Conservation (phyloP, 1,140 invertebrate genomes). For the Coboldia fuscipes region DNA sequence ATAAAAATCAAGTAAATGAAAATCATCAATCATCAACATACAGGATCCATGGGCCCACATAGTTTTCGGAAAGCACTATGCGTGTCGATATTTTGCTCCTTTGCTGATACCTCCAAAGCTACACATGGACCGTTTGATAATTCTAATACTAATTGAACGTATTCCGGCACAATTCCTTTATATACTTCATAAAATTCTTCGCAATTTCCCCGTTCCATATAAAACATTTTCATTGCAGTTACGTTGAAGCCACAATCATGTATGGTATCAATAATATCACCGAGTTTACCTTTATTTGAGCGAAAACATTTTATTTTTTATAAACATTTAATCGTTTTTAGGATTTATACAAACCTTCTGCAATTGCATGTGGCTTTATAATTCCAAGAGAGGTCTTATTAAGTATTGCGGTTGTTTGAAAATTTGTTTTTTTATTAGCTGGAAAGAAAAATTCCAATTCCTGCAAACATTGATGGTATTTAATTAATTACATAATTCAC, state of each 20-base stretch:
- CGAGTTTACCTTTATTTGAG: conserved; percentile 22
- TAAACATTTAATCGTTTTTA: not conserved
- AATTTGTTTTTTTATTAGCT: conserved; percentile 20
- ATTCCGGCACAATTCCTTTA: conserved; percentile 70
- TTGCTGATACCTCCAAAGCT: conserved; percentile 52
- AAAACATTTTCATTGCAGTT: conserved; percentile 56
- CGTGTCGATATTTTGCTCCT: conserved; percentile 22
- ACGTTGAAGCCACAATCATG: conserved; percentile 52
- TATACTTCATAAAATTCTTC: conserved; percentile 89
- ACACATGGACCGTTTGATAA: conserved; percentile 64
- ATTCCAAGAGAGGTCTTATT: conserved; percentile 62
- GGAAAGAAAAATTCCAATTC: conserved; percentile 49
- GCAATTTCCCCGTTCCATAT: conserved; percentile 55
- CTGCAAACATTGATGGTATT: conserved; percentile 15
- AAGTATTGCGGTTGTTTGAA: conserved; percentile 29
- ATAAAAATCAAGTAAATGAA: conserved; percentile 1
- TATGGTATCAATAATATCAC: conserved; percentile 52
- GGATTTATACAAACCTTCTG: conserved; percentile 25
- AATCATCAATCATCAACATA: conserved; percentile 23
- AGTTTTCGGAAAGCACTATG: conserved; percentile 59
- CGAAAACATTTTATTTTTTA: not conserved
- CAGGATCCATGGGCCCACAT: conserved; percentile 65
- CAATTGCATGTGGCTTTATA: conserved; percentile 79
- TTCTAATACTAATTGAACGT: conserved; percentile 61
- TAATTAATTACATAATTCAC: too few species aligned